Percentiles rank a stretch among this genome's conserved stretches.
phyloP scores from a whole-genome alignment of 2,888 invertebrate species.

The Himalopsyche kuldschensis region DNA sequence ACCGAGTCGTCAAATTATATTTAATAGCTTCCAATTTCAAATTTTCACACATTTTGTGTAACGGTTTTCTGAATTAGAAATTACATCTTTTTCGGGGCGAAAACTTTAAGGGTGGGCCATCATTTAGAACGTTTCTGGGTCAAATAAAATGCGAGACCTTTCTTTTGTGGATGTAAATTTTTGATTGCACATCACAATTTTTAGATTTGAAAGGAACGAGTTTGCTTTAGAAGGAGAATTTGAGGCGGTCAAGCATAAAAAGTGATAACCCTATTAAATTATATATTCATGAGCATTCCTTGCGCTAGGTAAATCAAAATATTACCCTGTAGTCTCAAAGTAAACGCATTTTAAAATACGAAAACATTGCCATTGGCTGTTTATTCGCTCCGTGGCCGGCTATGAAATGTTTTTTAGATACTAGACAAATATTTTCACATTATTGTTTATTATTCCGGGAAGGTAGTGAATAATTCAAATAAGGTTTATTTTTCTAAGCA shows the following conservation, averaged over 20 bases:
- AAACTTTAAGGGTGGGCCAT: background rate
- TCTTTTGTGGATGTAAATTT: background rate
- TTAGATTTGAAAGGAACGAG: background rate
- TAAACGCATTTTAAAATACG: background rate
- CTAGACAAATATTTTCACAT: too few relatives aligned
- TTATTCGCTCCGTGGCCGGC: background rate
- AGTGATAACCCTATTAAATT: constrained; percentile 29
- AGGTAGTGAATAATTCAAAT: too few relatives aligned
- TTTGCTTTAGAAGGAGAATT: constrained; percentile 7
- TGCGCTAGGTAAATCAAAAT: background rate
- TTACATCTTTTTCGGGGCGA: background rate
- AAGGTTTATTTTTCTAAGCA: too few relatives aligned
- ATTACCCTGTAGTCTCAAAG: background rate
- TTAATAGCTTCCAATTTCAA: background rate
- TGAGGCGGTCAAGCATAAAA: constrained; percentile 27
- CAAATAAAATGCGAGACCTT: background rate
- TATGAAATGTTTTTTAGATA: too few relatives aligned
- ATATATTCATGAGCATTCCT: constrained; percentile 17
- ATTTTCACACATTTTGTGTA: background rate
- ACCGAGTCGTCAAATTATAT: too few relatives aligned
- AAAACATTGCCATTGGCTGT: background rate
- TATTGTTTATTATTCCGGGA: too few relatives aligned
- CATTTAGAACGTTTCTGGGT: background rate
- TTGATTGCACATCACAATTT: background rate
- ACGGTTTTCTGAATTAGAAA: background rate